Evolutionary conservation across 2,888 invertebrate genomes (phyloP), one percentile per base, ranked within the genome.

Genomic region (Xylophagus ater): DNA sequence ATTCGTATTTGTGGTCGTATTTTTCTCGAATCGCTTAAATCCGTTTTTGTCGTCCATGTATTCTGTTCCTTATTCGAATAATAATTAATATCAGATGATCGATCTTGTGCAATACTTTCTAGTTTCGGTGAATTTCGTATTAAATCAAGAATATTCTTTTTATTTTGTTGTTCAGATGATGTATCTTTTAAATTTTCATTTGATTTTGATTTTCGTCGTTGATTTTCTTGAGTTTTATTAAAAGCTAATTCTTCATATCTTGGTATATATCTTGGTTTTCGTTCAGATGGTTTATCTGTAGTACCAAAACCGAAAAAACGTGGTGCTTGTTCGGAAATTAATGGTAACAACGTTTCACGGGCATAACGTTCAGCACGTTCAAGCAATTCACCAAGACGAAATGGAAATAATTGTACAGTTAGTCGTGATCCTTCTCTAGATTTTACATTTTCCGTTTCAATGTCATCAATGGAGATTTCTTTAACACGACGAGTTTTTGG

Each of bases 361-460:
- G 86, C 84, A 58, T 86, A 86, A 34, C 78, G 71, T 54, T 87
- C 87, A 0, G 86, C 87, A 49, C 84, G 76, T 25, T 85, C 81
- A 32, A 88, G 73, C 59, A 88, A 76, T 4, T 80, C 78, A 1
- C 83, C 83, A 2, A 87, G 61, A 21, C 83, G 70, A 47, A 83
- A 79, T 0, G 87, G 87, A 29, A 88, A 65, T 53, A 84, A 74
- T 57, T 88, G 87, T 1, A 87, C 82, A 1, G 80, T 83, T 45
- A 40, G 8, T 47, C 50, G 15, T 44, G 37, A 26, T 46, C 47
- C 21, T 43, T 51, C 28, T 33, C 13, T 33, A 37, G 41, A 25
- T 28, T 34, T 36, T 14, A 17, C 9, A 10, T 18, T 9, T 21
- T 28, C 34, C 3, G 23, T 48, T 46, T 64, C 45, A 60, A 66